Conservation (phyloP, 64 coral and sea anemone genomes). For the Pocillopora verrucosa region DNA sequence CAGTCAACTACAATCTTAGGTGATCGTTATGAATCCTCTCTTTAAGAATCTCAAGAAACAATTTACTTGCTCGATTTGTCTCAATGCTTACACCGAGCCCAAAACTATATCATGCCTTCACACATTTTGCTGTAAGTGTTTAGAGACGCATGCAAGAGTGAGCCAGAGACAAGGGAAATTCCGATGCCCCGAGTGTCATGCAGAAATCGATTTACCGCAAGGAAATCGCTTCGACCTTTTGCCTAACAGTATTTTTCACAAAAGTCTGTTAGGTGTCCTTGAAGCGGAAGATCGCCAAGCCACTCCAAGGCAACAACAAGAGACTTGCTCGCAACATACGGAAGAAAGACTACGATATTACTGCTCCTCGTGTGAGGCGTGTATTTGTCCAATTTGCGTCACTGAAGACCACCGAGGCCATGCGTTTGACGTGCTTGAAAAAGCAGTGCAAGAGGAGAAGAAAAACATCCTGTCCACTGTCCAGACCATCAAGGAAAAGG, state of each 20-base stretch:
- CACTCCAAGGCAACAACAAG: not conserved
- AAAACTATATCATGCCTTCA: too few relatives aligned
- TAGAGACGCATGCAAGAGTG: not conserved
- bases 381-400: constrained; percentile 31
- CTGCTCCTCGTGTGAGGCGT: not conserved
- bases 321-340: not conserved
- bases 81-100: not conserved
- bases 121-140: too few relatives aligned
- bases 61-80: constrained; percentile 31
- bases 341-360: not conserved
- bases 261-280: constrained; percentile 23
- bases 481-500: not conserved
- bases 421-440: not conserved
- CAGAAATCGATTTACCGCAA: not conserved
- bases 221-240: not conserved
- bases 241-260: constrained; percentile 27
- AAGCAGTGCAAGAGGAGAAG: not conserved
- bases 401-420: not conserved
- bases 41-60: constrained; percentile 20
- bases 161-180: not conserved
- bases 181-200: constrained; percentile 22
- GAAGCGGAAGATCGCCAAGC: not conserved
- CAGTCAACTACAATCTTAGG: too few relatives aligned
- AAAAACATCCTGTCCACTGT: not conserved
- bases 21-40: not conserved